These are phyloP conservation scores for Psilanteris sp. DNA, from an alignment of 1,140 invertebrate genomes.

Conservation along the genomic window DNA sequence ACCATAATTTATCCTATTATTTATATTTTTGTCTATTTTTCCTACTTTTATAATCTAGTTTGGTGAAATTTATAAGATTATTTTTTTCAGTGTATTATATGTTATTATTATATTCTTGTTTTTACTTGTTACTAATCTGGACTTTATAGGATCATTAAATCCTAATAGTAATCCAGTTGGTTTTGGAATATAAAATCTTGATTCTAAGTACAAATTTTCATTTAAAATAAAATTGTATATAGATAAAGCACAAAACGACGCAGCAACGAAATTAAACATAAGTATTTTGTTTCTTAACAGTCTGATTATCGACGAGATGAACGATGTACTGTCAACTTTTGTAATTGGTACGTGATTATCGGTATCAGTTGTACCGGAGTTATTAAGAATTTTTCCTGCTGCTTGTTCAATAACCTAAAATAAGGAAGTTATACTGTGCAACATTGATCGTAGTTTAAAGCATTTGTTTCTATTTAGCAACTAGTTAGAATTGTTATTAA, in stretches of 20 bases:
- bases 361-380: slow-evolving; percentile 33
- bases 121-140: slow-evolving; percentile 78
- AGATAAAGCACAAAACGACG: slow-evolving; percentile 81
- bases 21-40: no score
- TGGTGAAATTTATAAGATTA: no score
- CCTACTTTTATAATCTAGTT: no score
- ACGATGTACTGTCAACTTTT: slow-evolving; percentile 73
- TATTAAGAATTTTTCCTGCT: slow-evolving; percentile 77
- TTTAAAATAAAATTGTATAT: slow-evolving; percentile 81
- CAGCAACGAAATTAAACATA: slow-evolving; percentile 81
- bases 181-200: slow-evolving; percentile 81
- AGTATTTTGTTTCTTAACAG: slow-evolving; percentile 83
- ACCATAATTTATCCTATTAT: no score
- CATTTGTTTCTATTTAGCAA: no score
- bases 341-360: slow-evolving; percentile 30
- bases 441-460: no score
- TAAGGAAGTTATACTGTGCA: no score
- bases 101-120: not conserved
- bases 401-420: slow-evolving; percentile 80
- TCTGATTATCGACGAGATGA: slow-evolving; percentile 81
- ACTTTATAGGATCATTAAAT: slow-evolving; percentile 80
- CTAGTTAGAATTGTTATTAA: no score
- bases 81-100: no score
- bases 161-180: slow-evolving; percentile 79
- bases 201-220: slow-evolving; percentile 82